A percentile compares a stretch with the other conserved stretches of the same genome.
Evolutionary conservation across 2,888 invertebrate species (phyloP).

Genomic region (Clusia tigrina): DNA sequence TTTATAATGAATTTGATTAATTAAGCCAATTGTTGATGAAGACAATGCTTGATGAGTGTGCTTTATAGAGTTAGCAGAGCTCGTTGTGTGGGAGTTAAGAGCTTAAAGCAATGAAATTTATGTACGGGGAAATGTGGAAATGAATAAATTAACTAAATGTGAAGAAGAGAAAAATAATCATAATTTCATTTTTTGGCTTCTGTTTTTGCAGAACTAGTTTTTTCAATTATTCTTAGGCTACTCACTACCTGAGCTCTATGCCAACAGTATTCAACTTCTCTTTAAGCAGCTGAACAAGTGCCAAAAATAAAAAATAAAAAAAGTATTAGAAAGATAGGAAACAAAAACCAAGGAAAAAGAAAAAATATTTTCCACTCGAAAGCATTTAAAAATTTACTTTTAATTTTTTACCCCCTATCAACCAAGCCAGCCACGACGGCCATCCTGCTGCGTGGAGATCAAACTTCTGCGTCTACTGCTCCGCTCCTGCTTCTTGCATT

Average conservation of each 20-base stretch:
- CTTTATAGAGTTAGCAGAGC: too few species aligned
- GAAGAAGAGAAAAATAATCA: neutral
- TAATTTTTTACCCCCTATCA: neutral
- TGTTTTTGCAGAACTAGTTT: neutral
- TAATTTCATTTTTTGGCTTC: neutral
- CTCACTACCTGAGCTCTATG: neutral
- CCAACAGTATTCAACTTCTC: too few species aligned
- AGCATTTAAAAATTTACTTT: constrained; percentile 5
- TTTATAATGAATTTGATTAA: too few species aligned
- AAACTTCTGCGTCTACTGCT: neutral
- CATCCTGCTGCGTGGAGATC: neutral
- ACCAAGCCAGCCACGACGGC: neutral
- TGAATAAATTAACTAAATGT: neutral
- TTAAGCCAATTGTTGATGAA: too few species aligned
- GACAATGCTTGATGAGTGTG: too few species aligned
- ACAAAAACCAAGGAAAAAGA: neutral
- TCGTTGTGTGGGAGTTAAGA: too few species aligned
- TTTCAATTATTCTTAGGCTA: too few species aligned
- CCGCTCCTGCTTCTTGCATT: neutral
- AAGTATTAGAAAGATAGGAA: neutral
- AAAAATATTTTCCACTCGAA: constrained; percentile 1
- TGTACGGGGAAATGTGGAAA: neutral
- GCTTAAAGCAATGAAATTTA: neutral
- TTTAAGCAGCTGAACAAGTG: neutral
- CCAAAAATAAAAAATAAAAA: neutral